Conservation (phyloP, 2,797 vertebrate genomes). For the Okamejei kenojei region DNA sequence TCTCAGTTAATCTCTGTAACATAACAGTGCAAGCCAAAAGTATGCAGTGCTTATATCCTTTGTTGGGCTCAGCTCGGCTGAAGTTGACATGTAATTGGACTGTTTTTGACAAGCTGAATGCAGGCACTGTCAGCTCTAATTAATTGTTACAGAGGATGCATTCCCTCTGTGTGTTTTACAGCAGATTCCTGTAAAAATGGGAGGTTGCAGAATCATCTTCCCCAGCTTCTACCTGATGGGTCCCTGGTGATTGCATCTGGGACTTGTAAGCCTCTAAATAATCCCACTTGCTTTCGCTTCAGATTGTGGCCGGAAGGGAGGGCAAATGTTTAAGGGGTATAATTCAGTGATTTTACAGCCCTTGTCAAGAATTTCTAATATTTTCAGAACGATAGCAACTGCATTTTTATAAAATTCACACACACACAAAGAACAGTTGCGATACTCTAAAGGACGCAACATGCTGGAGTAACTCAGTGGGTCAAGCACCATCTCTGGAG, state of each 20-base stretch:
- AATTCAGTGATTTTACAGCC: background rate
- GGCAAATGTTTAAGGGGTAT: background rate
- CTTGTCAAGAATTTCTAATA: background rate
- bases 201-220: background rate
- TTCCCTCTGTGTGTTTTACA: background rate
- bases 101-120: background rate
- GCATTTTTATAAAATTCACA: background rate
- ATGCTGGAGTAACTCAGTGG: too few species aligned
- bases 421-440: background rate
- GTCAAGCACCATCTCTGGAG: too few species aligned
- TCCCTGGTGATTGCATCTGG: background rate
- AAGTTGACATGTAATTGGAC: background rate
- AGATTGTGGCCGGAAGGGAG: background rate
- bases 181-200: background rate
- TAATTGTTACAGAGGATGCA: background rate
- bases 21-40: too few species aligned
- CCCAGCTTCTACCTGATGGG: background rate
- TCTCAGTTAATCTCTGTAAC: too few species aligned
- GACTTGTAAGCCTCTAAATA: background rate
- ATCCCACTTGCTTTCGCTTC: background rate
- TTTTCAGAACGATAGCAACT: background rate
- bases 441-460: background rate
- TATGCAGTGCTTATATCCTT: background rate
- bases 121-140: background rate
- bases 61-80: background rate